Evolutionary conservation across 2,113 vertebrate genomes (phyloP), one percentile per base, ranked within the genome.

Genomic region (Cebidichthys violaceus): DNA sequence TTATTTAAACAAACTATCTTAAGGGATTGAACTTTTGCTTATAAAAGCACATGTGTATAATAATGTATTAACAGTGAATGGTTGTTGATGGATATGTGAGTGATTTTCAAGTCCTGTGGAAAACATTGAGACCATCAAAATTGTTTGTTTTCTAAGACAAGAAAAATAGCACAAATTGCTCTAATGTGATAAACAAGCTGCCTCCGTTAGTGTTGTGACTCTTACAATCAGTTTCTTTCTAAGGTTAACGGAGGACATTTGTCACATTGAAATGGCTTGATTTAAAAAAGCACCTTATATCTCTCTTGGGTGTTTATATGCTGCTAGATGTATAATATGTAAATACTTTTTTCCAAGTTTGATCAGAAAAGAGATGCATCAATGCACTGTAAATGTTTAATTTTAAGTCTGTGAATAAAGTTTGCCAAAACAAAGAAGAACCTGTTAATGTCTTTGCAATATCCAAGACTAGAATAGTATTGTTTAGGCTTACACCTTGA

Each of bases 321-420:
- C 75, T 72, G 64, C 65, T 86, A 57, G 74, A 15, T 84, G 79
- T 90, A 72, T 65, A 69, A 66, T 80, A 43, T 89, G 88, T 87
- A 88, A 76, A 90, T 86, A 89, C 8, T 39, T 77, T 77, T 89
- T 89, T 80, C 60, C 50, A 69, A 47, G 33, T 79, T 60, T 65
- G 29, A 77, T 61, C 31, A 78, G 35, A 18, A 39, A 77, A 55
- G 14, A 68, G 31, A 60, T 0, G 0, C 31, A 69, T 37, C 35
- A 1, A 33, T 88, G 68, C 77, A 22, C 1, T 86, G 80, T 71
- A 45, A 2, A 87, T 79, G 35, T 85, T 27, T 70, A 45, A 82
- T 77, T 79, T 77, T 50, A 73, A 77, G 55, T 65, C 2, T 84
- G 60, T 78, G 37, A 92, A 85, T 91, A 83, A 92, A 89, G 47